Conservation (phyloP, 2,113 vertebrate species). For the Ceyx margarethae region DNA sequence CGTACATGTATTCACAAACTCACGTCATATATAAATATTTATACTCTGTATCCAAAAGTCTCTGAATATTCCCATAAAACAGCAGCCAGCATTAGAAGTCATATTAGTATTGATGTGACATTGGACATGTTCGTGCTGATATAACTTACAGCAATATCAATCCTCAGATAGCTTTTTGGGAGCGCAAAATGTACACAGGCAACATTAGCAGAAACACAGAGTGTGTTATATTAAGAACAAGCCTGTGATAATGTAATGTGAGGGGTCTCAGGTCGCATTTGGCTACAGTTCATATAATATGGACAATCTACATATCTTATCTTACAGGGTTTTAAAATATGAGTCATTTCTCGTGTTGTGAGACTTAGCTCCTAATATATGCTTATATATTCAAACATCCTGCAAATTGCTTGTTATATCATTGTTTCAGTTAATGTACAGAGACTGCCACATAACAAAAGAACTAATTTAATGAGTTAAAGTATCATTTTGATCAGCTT, state of each 20-base stretch:
- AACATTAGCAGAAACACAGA: background rate
- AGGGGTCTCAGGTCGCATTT: background rate
- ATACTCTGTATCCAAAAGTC: slow-evolving; percentile 28
- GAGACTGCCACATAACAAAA: background rate
- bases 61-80: slow-evolving; percentile 51
- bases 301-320: background rate
- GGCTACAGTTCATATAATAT: background rate
- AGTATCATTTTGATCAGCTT: background rate
- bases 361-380: background rate
- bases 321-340: background rate
- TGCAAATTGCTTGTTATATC: background rate
- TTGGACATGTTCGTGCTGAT: background rate
- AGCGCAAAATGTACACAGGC: background rate
- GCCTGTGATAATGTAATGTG: background rate
- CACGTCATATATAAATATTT: slow-evolving; percentile 53
- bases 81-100: slow-evolving; percentile 12
- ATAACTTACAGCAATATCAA: background rate
- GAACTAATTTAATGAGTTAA: background rate
- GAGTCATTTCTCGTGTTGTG: background rate
- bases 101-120: slow-evolving; percentile 28
- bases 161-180: background rate
- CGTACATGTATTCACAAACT: background rate
- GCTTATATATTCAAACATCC: background rate
- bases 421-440: background rate
- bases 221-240: background rate